Evolutionary conservation across 1,140 invertebrate genomes (phyloP).

Genomic region (Papilio aristodemus): DNA sequence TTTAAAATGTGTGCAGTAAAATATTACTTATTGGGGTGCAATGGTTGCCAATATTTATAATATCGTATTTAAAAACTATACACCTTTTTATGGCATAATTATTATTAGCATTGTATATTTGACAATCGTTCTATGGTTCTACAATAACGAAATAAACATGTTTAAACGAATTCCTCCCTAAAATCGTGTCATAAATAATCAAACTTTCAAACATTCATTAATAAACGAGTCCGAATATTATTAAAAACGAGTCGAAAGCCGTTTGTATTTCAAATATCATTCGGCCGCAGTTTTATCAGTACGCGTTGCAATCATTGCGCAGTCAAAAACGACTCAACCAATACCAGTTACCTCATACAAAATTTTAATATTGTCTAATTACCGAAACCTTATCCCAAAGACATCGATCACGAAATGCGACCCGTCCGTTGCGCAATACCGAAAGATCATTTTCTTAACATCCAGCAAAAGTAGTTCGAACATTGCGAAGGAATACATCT

Average conservation of each 20-base stretch:
- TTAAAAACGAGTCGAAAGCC: background rate
- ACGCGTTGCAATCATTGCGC: slow-evolving; percentile 27
- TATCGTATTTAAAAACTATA: background rate
- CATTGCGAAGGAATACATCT: slow-evolving; percentile 51
- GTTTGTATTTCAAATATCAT: slow-evolving; percentile 14
- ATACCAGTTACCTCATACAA: slow-evolving; percentile 53
- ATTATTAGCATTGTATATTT: no score
- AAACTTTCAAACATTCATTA: background rate
- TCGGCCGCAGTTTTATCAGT: slow-evolving; percentile 21
- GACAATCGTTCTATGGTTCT: no score
- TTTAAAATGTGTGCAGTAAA: no score
- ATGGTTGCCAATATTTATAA: no score
- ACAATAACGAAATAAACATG: no score
- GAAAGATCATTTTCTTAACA: slow-evolving; percentile 45
- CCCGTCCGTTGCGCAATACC: slow-evolving; percentile 51
- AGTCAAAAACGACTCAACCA: slow-evolving; percentile 31
- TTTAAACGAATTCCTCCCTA: no score
- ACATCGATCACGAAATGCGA: slow-evolving; percentile 71
- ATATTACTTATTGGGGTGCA: no score
- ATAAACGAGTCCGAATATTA: background rate
- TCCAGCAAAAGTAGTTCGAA: slow-evolving; percentile 55
- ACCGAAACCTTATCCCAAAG: slow-evolving; percentile 65
- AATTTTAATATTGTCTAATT: slow-evolving; percentile 74
- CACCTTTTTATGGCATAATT: no score
- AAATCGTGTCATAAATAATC: background rate